Percentiles rank a stretch among this genome's conserved stretches.
These are phyloP conservation scores for Toxotes jaculatrix DNA, from an alignment of 2,113 vertebrate species.

Conservation along the genomic window DNA sequence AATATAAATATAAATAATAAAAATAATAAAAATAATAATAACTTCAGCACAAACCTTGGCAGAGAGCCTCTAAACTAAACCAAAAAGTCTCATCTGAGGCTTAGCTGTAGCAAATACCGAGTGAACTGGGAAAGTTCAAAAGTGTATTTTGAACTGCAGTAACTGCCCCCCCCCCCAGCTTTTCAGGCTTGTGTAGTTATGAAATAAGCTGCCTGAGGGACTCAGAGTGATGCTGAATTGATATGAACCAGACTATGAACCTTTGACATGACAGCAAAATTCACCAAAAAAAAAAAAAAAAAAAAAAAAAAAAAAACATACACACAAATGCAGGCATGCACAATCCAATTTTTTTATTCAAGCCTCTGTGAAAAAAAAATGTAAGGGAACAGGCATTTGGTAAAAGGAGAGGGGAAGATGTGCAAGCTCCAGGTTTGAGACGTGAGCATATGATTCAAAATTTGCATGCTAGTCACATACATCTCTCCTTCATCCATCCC, in stretches of 20 bases:
- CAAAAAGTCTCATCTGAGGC: constrained; percentile 21
- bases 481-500: not conserved
- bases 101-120: constrained; percentile 7
- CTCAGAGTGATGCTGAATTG: constrained; percentile 57
- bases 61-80: constrained; percentile 13
- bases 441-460: constrained; percentile 36
- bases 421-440: constrained; percentile 11
- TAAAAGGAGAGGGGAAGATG: constrained; percentile 2
- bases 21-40: too few species aligned
- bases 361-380: not conserved
- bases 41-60: not conserved
- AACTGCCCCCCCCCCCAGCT: not conserved
- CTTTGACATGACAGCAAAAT: constrained; percentile 59
- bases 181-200: constrained; percentile 44
- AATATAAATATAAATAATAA: too few species aligned
- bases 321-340: not conserved
- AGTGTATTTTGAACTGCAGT: not conserved
- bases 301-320: constrained; percentile 18
- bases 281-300: constrained; percentile 34
- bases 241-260: constrained; percentile 42
- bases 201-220: constrained; percentile 63
- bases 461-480: constrained; percentile 31
- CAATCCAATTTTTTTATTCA: constrained; percentile 18
- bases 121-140: constrained; percentile 46
- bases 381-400: constrained; percentile 28